phyloP scores from a whole-genome alignment of 2,888 invertebrate species.

The Cheilosia vulpina region DNA sequence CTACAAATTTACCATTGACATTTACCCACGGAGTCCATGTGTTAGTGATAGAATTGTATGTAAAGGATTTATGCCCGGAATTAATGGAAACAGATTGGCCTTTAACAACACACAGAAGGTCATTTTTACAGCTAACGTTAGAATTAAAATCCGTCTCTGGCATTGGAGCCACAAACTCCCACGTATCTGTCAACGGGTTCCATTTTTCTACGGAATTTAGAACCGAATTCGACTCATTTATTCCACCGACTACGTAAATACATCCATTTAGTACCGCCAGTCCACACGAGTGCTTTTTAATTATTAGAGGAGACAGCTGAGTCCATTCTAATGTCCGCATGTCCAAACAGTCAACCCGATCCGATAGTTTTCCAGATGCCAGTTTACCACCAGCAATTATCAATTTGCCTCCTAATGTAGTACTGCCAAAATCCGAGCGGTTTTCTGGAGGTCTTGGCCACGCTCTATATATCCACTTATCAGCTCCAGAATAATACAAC shows the following conservation, averaged over 20 bases:
- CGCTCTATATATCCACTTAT: neutral
- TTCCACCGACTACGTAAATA: neutral
- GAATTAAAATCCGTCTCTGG: no score
- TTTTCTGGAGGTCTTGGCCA: neutral
- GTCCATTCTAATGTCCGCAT: neutral
- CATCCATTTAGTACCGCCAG: neutral
- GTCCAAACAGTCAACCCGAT: slow-evolving; percentile 3
- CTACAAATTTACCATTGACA: no score
- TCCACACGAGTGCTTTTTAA: neutral
- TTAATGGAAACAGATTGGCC: no score
- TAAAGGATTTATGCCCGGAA: no score
- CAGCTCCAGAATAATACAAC: neutral
- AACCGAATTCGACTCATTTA: fast-evolving
- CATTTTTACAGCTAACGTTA: no score
- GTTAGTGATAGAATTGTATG: no score
- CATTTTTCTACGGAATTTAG: neutral
- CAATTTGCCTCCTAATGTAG: neutral
- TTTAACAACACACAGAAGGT: no score
- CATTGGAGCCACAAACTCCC: neutral
- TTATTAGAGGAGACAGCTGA: neutral
- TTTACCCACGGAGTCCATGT: no score
- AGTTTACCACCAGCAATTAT: neutral
- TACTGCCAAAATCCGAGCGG: neutral
- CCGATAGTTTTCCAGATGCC: neutral
- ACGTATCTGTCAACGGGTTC: neutral